Base-by-base conservation (phyloP, 2,888 invertebrate genomes). In the Sarcophaga variegata region DNA sequence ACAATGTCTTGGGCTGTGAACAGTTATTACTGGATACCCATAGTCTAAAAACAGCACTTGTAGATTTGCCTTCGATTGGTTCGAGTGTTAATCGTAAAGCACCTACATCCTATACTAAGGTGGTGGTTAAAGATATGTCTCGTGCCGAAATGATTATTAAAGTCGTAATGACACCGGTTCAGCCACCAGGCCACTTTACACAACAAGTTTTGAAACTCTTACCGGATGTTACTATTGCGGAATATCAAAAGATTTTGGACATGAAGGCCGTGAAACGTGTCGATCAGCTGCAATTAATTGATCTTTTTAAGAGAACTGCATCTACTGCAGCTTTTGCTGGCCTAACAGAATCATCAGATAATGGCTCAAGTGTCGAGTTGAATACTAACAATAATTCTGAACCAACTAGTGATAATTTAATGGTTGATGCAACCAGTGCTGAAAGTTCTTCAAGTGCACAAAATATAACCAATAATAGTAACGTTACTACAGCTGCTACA, bases 131-230 rank as follows among this genome's bases (percentile, higher is more conserved):
- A 96, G 94, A 99, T 59, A 99, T 99, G 98, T 98, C 98, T 0
- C 97, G 98, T 91, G 99, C 99, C 0, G 99, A 99, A 93, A 99
- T 99, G 98, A 97, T 99, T 62, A 94, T 99, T n/a, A 99, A 99
- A 94, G 95, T 99, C 49, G 98, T 99, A 0, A 99, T 99, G 99
- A 97, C 98, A 1, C 98, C 98, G 0, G 92, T 92, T 4, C 97
- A 98, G 89, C 96, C 96, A 25, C 94, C 96, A 0, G 96, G 96
- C 67, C 96, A 96, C 0, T 97, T 99, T 91, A 97, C 98, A 0
- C 96, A 97, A 69, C 99, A 99, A 92, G 98, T 97, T 91, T 95
- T 97, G 72, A 97, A 98, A 92, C 93, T 99, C 14, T 93, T 99
- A 81, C 98, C 99, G 0, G 98, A 99, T 89, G 96, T 97, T 22